phyloP scores from a whole-genome alignment of 2,797 vertebrate genomes.

The Alosa sapidissima region DNA sequence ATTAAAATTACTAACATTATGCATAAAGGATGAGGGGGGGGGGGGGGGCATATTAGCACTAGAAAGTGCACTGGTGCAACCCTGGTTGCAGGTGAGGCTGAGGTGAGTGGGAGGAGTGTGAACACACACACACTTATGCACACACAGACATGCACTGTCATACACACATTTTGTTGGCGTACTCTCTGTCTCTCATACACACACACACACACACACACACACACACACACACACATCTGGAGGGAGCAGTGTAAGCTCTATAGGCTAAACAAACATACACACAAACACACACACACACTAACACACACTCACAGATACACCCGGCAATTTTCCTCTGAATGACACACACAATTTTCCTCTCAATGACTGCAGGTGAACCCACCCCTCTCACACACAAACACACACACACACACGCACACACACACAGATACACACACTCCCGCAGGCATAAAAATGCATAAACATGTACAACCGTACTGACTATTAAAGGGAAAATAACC shows the following conservation, averaged over 20 bases:
- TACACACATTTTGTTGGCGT: no score
- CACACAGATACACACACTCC: neutral
- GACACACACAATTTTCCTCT: neutral
- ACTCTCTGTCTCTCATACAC: neutral
- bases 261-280: neutral
- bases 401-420: neutral
- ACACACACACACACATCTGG: neutral
- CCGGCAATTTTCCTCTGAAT: neutral
- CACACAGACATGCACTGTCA: no score
- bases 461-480: no score
- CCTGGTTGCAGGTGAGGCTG: neutral
- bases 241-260: no score
- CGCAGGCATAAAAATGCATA: no score
- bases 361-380: no score
- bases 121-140: no score
- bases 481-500: no score
- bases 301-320: neutral
- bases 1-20: constrained; percentile 20
- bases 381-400: neutral
- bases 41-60: neutral
- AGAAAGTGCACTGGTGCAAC: neutral
- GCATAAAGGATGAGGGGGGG: neutral
- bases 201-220: neutral
- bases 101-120: neutral
- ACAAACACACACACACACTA: neutral